phyloP scores from a whole-genome alignment of 2,888 invertebrate genomes.

The Fragum whitleyi region DNA sequence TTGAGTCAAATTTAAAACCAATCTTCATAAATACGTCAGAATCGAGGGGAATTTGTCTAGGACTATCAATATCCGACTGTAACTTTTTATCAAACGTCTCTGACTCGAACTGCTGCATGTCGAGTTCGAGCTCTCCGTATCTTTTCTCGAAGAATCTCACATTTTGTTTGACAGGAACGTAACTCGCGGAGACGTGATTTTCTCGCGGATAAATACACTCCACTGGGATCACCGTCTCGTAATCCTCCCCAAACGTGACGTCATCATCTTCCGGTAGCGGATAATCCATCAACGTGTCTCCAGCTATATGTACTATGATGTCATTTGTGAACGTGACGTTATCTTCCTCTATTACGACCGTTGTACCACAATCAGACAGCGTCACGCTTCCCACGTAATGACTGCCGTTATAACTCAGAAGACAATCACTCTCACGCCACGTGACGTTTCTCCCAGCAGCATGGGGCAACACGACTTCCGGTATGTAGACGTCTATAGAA shows the following conservation, averaged over 20 bases:
- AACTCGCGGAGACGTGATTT: slow-evolving; percentile 47
- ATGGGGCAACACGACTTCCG: slow-evolving; percentile 44
- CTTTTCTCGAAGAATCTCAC: slow-evolving; percentile 64
- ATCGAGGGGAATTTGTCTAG: slow-evolving; percentile 54
- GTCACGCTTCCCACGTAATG: slow-evolving; percentile 52
- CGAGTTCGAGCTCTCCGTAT: slow-evolving; percentile 59
- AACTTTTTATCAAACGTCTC: slow-evolving; percentile 40
- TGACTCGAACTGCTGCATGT: slow-evolving; percentile 58
- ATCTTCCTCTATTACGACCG: slow-evolving; percentile 52
- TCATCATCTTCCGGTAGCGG: not conserved
- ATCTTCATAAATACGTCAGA: slow-evolving; percentile 60
- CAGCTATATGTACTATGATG: slow-evolving; percentile 52
- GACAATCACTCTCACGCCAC: slow-evolving; percentile 61
- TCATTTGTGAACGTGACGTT: slow-evolving; percentile 64
- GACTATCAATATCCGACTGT: slow-evolving; percentile 37
- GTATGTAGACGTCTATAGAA: slow-evolving; percentile 53
- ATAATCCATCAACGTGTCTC: not conserved
- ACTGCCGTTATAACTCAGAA: slow-evolving; percentile 52
- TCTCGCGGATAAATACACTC: slow-evolving; percentile 65
- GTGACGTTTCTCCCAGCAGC: slow-evolving; percentile 43
- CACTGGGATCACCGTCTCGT: slow-evolving; percentile 63
- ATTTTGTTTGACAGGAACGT: slow-evolving; percentile 60
- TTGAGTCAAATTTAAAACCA: slow-evolving; percentile 38
- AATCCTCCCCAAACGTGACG: slow-evolving; percentile 57
- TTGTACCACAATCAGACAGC: slow-evolving; percentile 62